A percentile compares a stretch with the other conserved stretches of the same genome.
These are phyloP conservation scores for Anseranas semipalmata DNA, from an alignment of 2,113 vertebrate species.

Conservation along the genomic window DNA sequence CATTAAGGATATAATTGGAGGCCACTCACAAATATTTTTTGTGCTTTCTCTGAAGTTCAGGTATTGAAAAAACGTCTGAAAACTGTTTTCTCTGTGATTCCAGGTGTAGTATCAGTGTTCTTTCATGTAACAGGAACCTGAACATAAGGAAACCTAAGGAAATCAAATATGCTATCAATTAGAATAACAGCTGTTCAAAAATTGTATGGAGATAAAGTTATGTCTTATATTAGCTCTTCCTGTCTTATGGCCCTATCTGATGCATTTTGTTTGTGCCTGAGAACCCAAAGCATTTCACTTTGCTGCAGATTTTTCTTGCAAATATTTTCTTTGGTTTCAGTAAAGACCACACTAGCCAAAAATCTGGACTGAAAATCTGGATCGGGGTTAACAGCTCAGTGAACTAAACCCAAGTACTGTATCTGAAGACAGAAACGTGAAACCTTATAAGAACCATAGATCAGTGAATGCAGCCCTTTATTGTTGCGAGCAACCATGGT, in stretches of 20 bases:
- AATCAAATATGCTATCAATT: background rate
- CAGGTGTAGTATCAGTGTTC: background rate
- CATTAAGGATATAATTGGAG: background rate
- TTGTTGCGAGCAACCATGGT: background rate
- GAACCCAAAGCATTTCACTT: conserved; percentile 29
- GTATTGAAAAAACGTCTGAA: background rate
- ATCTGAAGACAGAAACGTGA: background rate
- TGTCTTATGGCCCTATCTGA: background rate
- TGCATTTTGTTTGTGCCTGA: conserved; percentile 30
- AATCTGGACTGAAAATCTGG: conserved; percentile 8
- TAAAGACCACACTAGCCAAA: background rate
- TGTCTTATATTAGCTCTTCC: background rate
- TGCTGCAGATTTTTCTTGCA: conserved; percentile 22
- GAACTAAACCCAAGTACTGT: background rate
- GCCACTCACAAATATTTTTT: background rate
- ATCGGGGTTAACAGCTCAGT: conserved; percentile 16
- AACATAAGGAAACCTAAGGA: background rate
- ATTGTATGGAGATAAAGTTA: background rate
- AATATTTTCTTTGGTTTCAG: conserved; percentile 59
- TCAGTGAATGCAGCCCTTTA: background rate
- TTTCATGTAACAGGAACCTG: background rate
- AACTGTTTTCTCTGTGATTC: background rate
- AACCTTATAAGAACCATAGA: background rate
- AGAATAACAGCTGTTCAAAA: background rate
- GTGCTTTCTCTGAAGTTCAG: background rate